Conservation (phyloP, 2,797 vertebrate species). For the Pampus argenteus region DNA sequence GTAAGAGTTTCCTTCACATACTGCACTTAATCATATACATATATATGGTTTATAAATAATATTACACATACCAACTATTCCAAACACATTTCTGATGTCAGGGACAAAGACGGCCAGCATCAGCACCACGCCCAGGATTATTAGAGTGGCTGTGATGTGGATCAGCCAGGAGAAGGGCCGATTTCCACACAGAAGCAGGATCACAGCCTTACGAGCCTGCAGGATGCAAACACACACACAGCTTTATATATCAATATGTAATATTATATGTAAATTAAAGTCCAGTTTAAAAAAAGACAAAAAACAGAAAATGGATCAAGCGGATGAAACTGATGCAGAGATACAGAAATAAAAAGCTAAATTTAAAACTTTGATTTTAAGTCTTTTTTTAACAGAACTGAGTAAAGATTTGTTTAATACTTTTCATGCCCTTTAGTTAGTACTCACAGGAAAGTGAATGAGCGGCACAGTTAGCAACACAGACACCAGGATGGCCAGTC, state of each 20-base stretch:
- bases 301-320: background rate
- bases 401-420: background rate
- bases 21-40: background rate
- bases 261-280: background rate
- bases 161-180: conserved; percentile 86
- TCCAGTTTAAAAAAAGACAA: background rate
- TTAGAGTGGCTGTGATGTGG: conserved; percentile 86
- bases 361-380: background rate
- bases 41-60: background rate
- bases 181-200: conserved; percentile 85
- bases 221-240: conserved; percentile 17
- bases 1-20: too few species aligned
- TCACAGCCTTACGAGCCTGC: conserved; percentile 92
- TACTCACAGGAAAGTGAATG: conserved; percentile 96
- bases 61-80: conserved; percentile 93
- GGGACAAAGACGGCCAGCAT: conserved; percentile 92
- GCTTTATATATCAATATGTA: background rate
- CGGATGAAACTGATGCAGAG: too few species aligned
- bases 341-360: background rate
- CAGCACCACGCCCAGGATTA: conserved; percentile 87
- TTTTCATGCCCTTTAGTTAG: background rate
- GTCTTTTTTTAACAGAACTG: background rate
- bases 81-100: conserved; percentile 93
- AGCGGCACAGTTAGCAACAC: conserved; percentile 94
- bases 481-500: conserved; percentile 88